phyloP scores from a whole-genome alignment of 1,140 invertebrate genomes.

The Drosophila kepulauana region DNA sequence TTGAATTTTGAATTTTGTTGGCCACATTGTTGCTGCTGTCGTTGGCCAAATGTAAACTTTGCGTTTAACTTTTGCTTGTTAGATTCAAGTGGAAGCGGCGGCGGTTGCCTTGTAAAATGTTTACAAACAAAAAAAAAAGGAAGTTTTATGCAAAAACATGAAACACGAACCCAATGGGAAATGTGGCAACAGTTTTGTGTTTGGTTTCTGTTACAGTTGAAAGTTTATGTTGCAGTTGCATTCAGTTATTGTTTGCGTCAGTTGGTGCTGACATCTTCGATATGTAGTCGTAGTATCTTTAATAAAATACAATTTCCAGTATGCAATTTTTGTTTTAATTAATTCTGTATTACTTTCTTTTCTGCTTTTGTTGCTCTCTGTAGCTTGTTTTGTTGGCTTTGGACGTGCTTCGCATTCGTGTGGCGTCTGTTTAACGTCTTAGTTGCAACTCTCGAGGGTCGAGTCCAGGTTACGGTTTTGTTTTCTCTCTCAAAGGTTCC shows the following conservation, averaged over 20 bases:
- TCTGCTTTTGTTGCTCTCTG: slow-evolving; percentile 7
- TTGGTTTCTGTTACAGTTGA: slow-evolving; percentile 21
- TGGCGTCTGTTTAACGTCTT: slow-evolving; percentile 67
- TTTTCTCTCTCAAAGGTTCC: slow-evolving; percentile 43
- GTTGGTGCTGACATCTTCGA: slow-evolving; percentile 48
- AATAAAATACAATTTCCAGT: slow-evolving; percentile 68
- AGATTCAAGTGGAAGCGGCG: slow-evolving; percentile 65
- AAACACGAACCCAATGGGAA: slow-evolving; percentile 18
- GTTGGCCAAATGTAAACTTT: slow-evolving; percentile 60
- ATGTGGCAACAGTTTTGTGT: slow-evolving; percentile 26
- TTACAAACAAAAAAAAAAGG: slow-evolving; percentile 70
- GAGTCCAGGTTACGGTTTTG: slow-evolving; percentile 38
- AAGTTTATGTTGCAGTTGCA: slow-evolving; percentile 30
- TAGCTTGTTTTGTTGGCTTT: slow-evolving; percentile 11
- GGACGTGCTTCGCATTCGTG: slow-evolving; percentile 67
- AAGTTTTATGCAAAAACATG: slow-evolving; percentile 59
- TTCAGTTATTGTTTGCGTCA: slow-evolving; percentile 59
- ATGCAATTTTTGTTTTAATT: slow-evolving; percentile 76
- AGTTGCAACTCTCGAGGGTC: slow-evolving; percentile 42
- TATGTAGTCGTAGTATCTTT: slow-evolving; percentile 17
- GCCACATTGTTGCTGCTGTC: slow-evolving; percentile 37
- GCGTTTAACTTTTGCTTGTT: slow-evolving; percentile 76
- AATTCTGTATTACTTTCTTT: slow-evolving; percentile 58
- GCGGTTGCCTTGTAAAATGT: slow-evolving; percentile 62
- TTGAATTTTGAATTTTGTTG: background rate